A percentile compares a stretch with the other conserved stretches of the same genome.
Conservation (phyloP, 1,140 invertebrate species). For the Lysiphlebus fabarum region DNA sequence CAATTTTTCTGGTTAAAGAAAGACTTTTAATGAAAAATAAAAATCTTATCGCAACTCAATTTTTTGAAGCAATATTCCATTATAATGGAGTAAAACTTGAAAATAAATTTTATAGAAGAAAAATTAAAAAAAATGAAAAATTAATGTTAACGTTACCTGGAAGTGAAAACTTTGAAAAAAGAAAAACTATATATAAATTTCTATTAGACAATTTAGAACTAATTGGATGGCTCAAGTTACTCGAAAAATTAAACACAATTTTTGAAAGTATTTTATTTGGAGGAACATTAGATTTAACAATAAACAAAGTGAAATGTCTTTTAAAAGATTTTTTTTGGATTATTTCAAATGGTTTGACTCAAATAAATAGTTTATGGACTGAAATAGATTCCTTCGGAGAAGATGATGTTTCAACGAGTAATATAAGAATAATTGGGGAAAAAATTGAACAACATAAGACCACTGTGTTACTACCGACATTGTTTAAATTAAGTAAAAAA, state of each 20-base stretch:
- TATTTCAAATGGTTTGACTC: slow-evolving; percentile 59
- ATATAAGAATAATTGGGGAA: slow-evolving; percentile 34
- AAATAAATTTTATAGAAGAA: slow-evolving; percentile 48
- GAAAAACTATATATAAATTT: slow-evolving; percentile 61
- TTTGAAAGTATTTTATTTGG: slow-evolving; percentile 38
- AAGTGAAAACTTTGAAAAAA: slow-evolving; percentile 46
- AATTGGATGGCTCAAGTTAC: slow-evolving; percentile 38
- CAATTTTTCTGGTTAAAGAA: slow-evolving; percentile 60
- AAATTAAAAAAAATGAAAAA: slow-evolving; percentile 55
- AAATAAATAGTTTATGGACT: slow-evolving; percentile 42
- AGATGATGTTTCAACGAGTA: neutral
- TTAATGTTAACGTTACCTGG: slow-evolving; percentile 58
- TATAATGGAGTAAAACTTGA: slow-evolving; percentile 61
- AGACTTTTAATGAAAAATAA: slow-evolving; percentile 61
- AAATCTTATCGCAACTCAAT: slow-evolving; percentile 60
- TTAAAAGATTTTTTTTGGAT: slow-evolving; percentile 60
- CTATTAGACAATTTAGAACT: slow-evolving; percentile 62
- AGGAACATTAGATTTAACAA: slow-evolving; percentile 36
- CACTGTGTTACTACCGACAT: slow-evolving; percentile 59
- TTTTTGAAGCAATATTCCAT: slow-evolving; percentile 63
- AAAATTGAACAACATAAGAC: slow-evolving; percentile 58
- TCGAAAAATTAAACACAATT: slow-evolving; percentile 39
- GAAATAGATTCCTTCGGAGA: neutral
- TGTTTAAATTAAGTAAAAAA: slow-evolving; percentile 59
- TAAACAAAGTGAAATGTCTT: slow-evolving; percentile 46